A percentile compares a stretch with the other conserved stretches of the same genome.
Conservation (phyloP, 1,140 invertebrate species). For the Cephus cinctus region DNA sequence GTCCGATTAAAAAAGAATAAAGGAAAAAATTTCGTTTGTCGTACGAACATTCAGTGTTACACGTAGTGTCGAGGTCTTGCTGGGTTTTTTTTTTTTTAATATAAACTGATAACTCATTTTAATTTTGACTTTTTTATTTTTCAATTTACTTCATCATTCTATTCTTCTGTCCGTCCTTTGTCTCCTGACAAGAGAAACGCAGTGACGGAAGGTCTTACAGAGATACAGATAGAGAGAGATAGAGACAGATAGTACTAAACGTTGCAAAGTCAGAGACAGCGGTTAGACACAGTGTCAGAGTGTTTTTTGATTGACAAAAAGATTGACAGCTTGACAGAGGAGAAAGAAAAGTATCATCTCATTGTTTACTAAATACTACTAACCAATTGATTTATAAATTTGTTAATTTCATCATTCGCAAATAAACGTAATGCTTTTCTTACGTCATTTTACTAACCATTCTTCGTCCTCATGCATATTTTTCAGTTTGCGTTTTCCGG, state of each 20-base stretch:
- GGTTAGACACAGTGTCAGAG: too few relatives aligned
- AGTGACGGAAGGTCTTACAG: too few relatives aligned
- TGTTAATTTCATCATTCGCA: constrained; percentile 47
- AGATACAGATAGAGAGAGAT: background rate
- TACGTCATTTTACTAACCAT: constrained; percentile 47
- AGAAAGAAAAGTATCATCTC: too few relatives aligned
- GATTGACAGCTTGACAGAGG: constrained; percentile 40
- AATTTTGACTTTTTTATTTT: constrained; percentile 15
- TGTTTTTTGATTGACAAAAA: background rate
- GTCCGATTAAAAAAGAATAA: too few relatives aligned
- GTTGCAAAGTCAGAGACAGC: too few relatives aligned
- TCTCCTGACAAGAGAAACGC: too few relatives aligned
- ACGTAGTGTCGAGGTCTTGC: too few relatives aligned
- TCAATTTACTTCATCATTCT: constrained; percentile 13
- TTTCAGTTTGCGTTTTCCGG: background rate
- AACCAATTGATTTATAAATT: constrained; percentile 31
- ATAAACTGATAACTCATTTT: constrained; percentile 12
- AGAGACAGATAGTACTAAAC: too few relatives aligned
- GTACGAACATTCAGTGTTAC: constrained; percentile 3
- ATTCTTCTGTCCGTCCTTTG: too few relatives aligned
- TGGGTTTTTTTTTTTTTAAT: constrained; percentile 5
- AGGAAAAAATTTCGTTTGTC: too few relatives aligned
- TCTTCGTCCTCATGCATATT: constrained; percentile 19
- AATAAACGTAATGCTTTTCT: constrained; percentile 53
- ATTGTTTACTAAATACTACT: constrained; percentile 29